A percentile compares a stretch with the other conserved stretches of the same genome.
phyloP scores from a whole-genome alignment of 2,888 invertebrate genomes.

The Auanema freiburgensis region DNA sequence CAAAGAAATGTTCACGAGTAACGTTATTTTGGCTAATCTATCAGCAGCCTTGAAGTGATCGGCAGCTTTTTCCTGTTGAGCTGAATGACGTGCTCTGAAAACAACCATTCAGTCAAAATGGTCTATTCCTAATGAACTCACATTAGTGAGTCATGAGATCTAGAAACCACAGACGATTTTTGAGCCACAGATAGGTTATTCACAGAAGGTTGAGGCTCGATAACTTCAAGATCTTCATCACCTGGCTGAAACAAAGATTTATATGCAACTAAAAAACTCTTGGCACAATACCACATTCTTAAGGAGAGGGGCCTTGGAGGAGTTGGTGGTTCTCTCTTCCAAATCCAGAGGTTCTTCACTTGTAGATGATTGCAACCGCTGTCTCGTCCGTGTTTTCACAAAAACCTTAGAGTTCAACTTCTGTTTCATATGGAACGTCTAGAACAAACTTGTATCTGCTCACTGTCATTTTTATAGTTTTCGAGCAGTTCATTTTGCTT shows the following conservation, averaged over 20 bases:
- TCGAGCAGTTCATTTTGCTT: constrained; percentile 60
- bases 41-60: constrained; percentile 25
- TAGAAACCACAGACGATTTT: background rate
- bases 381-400: constrained; percentile 27
- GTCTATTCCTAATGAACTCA: constrained; percentile 4
- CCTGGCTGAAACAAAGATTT: background rate
- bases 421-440: background rate
- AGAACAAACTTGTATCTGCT: constrained; percentile 51
- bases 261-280: constrained; percentile 11
- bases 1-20: constrained; percentile 61
- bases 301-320: constrained; percentile 5
- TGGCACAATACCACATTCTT: background rate
- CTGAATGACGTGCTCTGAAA: constrained; percentile 14
- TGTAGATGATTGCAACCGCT: constrained; percentile 24
- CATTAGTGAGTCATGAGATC: constrained; percentile 15
- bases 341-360: background rate
- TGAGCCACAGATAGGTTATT: background rate
- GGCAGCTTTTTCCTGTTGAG: constrained; percentile 9
- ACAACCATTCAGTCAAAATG: background rate
- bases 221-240: too few relatives aligned
- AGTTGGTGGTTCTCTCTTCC: too few relatives aligned
- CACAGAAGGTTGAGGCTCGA: background rate
- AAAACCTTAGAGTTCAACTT: constrained; percentile 23
- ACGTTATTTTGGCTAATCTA: constrained; percentile 50
- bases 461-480: constrained; percentile 59